Conservation (phyloP, 2,888 invertebrate species). For the Monopis laevigella region DNA sequence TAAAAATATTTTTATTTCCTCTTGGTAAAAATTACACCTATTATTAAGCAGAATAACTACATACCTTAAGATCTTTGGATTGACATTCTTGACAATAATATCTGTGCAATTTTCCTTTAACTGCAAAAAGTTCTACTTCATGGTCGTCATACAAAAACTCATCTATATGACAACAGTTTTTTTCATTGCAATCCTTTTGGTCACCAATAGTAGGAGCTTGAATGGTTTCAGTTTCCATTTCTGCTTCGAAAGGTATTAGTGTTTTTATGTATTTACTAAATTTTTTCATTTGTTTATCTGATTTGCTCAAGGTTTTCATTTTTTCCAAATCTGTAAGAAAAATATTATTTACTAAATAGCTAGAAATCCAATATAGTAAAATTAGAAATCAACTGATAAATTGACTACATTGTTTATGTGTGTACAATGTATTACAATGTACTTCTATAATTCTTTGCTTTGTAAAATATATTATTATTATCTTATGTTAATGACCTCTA, state of each 20-base stretch:
- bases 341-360: too few species aligned
- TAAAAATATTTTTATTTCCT: too few species aligned
- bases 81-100: conserved; percentile 47
- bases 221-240: conserved; percentile 47
- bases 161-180: conserved; percentile 71
- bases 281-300: conserved; percentile 35
- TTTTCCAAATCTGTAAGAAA: conserved; percentile 36
- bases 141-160: conserved; percentile 76
- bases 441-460: too few species aligned
- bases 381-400: too few species aligned
- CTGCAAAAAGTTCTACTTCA: conserved; percentile 56
- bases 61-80: conserved; percentile 42
- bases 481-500: too few species aligned
- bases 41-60: too few species aligned
- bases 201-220: conserved; percentile 45
- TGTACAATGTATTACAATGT: background rate
- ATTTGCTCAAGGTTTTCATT: conserved; percentile 29
- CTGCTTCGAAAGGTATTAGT: conserved; percentile 44
- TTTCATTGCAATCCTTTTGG: conserved; percentile 61
- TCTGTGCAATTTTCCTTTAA: conserved; percentile 38
- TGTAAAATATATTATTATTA: too few species aligned
- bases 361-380: too few species aligned
- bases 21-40: too few species aligned
- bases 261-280: conserved; percentile 43
- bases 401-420: background rate